Percentiles rank a stretch among this genome's conserved stretches.
Conservation (phyloP, 2,113 vertebrate species). For the Ranitomeya variabilis region DNA sequence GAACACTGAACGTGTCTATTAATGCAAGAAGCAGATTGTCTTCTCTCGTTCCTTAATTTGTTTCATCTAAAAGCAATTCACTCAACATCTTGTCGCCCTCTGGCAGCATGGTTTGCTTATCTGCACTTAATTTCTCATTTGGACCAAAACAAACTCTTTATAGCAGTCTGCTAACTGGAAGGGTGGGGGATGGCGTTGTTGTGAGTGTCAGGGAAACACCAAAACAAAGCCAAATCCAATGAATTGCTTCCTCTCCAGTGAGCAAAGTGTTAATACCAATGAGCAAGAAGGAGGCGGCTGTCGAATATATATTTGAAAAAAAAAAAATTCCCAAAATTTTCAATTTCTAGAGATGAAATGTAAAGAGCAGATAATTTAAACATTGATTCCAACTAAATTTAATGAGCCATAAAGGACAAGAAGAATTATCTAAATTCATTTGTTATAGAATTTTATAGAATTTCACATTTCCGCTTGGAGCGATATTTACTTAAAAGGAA, state of each 20-base stretch:
- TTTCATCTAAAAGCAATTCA: constrained; percentile 79
- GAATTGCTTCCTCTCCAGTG: not conserved
- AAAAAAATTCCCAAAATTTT: not conserved
- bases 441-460: not conserved
- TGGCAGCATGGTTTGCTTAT: constrained; percentile 74
- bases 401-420: not conserved
- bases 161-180: constrained; percentile 65
- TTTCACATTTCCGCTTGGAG: not conserved
- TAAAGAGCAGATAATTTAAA: too few species aligned
- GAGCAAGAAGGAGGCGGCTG: not conserved
- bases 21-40: constrained; percentile 75
- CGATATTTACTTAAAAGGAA: not conserved
- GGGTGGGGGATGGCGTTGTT: constrained; percentile 31
- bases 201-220: constrained; percentile 7
- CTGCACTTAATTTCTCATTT: constrained; percentile 76
- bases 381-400: too few species aligned
- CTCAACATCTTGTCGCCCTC: constrained; percentile 77
- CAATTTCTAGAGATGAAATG: too few species aligned
- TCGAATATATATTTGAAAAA: not conserved
- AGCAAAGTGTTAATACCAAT: constrained; percentile 9
- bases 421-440: not conserved
- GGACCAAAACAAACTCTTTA: constrained; percentile 74
- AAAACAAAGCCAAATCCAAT: not conserved
- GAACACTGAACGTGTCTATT: constrained; percentile 75
- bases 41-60: constrained; percentile 74